These are phyloP conservation scores for Salpingus planirostris DNA, from an alignment of 2,888 invertebrate species.

Conservation along the genomic window DNA sequence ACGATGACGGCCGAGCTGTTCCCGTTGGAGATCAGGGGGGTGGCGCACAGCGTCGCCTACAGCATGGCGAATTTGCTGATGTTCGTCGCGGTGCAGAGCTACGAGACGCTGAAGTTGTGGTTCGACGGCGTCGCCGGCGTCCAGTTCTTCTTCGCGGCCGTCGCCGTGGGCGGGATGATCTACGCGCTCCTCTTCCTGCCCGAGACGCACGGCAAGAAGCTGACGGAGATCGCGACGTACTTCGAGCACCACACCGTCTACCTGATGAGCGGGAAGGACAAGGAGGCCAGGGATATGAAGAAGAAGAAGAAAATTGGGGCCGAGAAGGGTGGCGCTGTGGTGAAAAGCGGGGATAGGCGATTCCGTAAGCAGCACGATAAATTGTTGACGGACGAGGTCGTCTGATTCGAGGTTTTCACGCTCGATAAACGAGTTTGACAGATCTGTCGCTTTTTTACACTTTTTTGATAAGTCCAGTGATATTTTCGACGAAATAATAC, in stretches of 20 bases:
- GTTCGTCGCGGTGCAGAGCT: constrained; percentile 50
- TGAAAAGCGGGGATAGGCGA: too few relatives aligned
- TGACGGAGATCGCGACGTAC: constrained; percentile 45
- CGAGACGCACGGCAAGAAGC: constrained; percentile 45
- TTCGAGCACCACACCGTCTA: constrained; percentile 38
- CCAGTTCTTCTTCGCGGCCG: constrained; percentile 48
- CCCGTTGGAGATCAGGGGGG: constrained; percentile 51
- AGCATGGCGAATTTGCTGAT: constrained; percentile 50
- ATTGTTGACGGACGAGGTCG: too few relatives aligned
- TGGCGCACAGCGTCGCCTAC: constrained; percentile 51
- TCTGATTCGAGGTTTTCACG: too few relatives aligned
- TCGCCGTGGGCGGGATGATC: constrained; percentile 38
- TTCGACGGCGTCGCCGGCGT: constrained; percentile 44
- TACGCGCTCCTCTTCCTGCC: constrained; percentile 44
- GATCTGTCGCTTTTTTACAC: too few relatives aligned
- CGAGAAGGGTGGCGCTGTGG: too few relatives aligned
- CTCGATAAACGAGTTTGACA: too few relatives aligned
- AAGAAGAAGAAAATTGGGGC: too few relatives aligned
- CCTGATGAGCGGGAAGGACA: constrained; percentile 17
- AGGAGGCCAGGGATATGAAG: constrained; percentile 2
- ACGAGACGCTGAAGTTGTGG: constrained; percentile 32
- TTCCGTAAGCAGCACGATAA: too few relatives aligned
- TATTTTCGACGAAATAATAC: too few relatives aligned
- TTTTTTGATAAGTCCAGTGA: too few relatives aligned
- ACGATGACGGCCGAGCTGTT: constrained; percentile 58